Evolutionary conservation across 2,888 invertebrate species (phyloP), one percentile per base, ranked within the genome.

Genomic region (Diachrysia chrysitis): DNA sequence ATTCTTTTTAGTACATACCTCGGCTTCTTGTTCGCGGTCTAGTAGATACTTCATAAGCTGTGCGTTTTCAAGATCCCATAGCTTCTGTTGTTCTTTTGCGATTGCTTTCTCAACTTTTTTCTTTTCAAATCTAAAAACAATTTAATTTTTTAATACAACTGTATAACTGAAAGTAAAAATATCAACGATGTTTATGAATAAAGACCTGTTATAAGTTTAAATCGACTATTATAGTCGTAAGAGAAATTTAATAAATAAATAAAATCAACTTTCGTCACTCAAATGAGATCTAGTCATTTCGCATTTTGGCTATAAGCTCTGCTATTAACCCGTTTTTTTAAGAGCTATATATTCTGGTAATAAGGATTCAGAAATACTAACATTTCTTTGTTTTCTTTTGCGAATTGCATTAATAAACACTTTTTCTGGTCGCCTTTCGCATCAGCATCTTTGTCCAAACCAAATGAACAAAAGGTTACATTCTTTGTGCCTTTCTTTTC

Each of bases 351-450:
- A n/a, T n/a, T n/a, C n/a, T n/a, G n/a, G n/a, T n/a, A n/a, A n/a
- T n/a, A n/a, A n/a, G n/a, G n/a, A n/a, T 42, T 5, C 25, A 51
- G 42, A 46, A 7, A 7, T 69, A 81, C 88, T 86, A 81, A 91
- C 92, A 87, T 85, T 54, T 78, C 71, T 76, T 86, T 86, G 73
- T 92, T 92, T 21, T 83, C 71, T 69, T 78, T 69, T 14, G 84
- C 82, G 35, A 83, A 70, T 72, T 89, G 78, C 56, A 80, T 66
- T 7, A 74, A 73, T 12, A 23, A 66, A 32, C 68, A 66, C 79
- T 82, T 87, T 7, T 73, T 75, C 37, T 65, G 35, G 3, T 63
- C 61, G 17, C 65, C 66, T 3, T 53, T 61, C 14, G 66, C 68
- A 5, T 66, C 65, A 63, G 76, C 62, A n/a, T 82, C 71, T 69